Evolutionary conservation across 2,888 invertebrate species (phyloP).

Genomic region (Gari tellinella): DNA sequence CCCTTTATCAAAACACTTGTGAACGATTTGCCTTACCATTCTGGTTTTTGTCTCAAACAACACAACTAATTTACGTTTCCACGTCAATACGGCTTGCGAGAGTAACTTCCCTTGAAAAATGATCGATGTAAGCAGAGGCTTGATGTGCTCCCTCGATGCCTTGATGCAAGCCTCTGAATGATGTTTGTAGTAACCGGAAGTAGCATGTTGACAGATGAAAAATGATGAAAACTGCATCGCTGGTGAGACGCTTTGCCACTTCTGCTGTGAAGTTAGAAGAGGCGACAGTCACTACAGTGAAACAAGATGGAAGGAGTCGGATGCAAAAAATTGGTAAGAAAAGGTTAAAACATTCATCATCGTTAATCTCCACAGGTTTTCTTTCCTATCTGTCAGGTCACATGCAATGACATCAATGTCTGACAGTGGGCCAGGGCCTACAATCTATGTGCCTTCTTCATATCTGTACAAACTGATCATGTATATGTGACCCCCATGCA

Average conservation of each 20-base stretch:
- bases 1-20: too few species aligned
- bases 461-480: too few species aligned
- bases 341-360: background rate
- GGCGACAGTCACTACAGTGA: constrained; percentile 29
- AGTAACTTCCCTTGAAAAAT: constrained; percentile 20
- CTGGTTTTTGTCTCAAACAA: background rate
- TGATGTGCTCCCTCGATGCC: background rate
- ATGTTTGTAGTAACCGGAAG: background rate
- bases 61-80: constrained; percentile 3
- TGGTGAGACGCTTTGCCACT: too few species aligned
- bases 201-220: too few species aligned
- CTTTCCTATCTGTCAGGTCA: too few species aligned
- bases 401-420: too few species aligned
- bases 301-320: constrained; percentile 57
- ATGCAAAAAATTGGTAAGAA: constrained; percentile 55
- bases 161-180: background rate
- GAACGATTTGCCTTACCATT: constrained; percentile 7
- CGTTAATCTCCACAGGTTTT: constrained; percentile 1
- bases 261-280: background rate
- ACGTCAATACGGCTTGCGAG: constrained; percentile 18
- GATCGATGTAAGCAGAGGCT: background rate
- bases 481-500: too few species aligned
- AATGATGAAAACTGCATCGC: too few species aligned
- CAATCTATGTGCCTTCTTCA: too few species aligned
- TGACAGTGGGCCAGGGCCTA: too few species aligned